Percentiles rank a stretch among this genome's conserved stretches.
phyloP scores from a whole-genome alignment of 2,113 vertebrate genomes.

The Noctilio leporinus region DNA sequence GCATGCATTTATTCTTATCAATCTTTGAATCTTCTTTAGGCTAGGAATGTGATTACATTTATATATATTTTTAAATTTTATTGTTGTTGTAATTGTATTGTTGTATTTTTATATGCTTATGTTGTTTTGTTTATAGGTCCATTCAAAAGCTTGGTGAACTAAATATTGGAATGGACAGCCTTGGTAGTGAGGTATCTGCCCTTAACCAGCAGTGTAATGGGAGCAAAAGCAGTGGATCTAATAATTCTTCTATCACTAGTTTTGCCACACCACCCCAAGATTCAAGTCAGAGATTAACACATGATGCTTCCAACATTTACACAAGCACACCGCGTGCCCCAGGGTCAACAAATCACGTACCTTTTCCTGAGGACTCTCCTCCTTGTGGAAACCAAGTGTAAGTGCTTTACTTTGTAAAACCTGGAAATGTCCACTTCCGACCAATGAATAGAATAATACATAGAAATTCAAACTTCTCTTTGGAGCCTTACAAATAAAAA shows the following conservation, averaged over 20 bases:
- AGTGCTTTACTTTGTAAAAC: slow-evolving; percentile 50
- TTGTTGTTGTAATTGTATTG: too few species aligned
- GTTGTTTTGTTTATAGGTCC: slow-evolving; percentile 80
- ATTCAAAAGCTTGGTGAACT: slow-evolving; percentile 97
- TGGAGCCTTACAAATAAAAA: background rate
- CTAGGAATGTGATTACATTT: slow-evolving; percentile 1
- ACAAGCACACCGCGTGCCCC: slow-evolving; percentile 86
- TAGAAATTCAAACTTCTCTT: background rate
- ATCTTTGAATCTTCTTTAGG: background rate
- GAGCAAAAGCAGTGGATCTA: slow-evolving; percentile 74
- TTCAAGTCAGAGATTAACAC: slow-evolving; percentile 60
- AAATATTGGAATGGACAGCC: slow-evolving; percentile 92
- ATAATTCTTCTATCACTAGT: slow-evolving; percentile 66
- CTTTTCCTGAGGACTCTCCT: slow-evolving; percentile 87
- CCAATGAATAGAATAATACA: background rate
- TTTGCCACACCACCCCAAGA: slow-evolving; percentile 74
- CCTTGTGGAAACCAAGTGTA: slow-evolving; percentile 84
- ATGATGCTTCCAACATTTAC: slow-evolving; percentile 71
- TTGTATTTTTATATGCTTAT: background rate
- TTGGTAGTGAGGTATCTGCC: slow-evolving; percentile 85
- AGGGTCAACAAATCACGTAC: slow-evolving; percentile 78
- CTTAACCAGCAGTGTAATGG: slow-evolving; percentile 87
- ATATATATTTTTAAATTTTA: too few species aligned
- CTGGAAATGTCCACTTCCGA: background rate
- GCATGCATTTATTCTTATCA: background rate